phyloP scores from a whole-genome alignment of 2,888 invertebrate genomes.

The Gonocerus acuteangulatus region DNA sequence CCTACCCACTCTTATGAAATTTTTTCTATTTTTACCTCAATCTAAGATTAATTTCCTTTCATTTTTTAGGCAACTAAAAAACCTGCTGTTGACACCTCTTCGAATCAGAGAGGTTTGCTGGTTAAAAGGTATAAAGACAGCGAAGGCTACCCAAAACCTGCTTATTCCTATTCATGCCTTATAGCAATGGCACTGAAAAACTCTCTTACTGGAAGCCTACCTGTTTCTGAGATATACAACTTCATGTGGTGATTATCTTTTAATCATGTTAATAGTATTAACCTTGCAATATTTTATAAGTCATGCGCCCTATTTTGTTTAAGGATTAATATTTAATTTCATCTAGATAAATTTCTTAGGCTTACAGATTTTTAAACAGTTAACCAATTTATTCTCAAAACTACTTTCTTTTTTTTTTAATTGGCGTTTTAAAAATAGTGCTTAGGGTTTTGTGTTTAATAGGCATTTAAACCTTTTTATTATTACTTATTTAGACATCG shows the following conservation, averaged over 20 bases:
- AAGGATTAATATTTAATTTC: too few species aligned
- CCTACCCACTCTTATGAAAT: too few species aligned
- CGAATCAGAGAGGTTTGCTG: conserved; percentile 12
- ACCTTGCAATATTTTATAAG: neutral
- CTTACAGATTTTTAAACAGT: neutral
- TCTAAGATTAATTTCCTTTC: too few species aligned
- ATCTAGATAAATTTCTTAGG: neutral
- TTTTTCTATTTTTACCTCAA: too few species aligned
- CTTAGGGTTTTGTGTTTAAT: too few species aligned
- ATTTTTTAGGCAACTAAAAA: conserved; percentile 10
- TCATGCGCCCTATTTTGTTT: too few species aligned
- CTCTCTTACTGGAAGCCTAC: conserved; percentile 85
- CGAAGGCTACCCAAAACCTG: conserved; percentile 76
- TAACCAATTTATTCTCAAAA: too few species aligned
- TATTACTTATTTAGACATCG: too few species aligned
- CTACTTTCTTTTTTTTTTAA: too few species aligned
- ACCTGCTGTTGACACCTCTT: neutral
- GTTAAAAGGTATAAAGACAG: conserved; percentile 12
- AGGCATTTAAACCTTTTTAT: too few species aligned
- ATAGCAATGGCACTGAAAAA: conserved; percentile 98
- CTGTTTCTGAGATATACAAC: conserved; percentile 96
- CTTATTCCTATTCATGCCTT: conserved; percentile 94
- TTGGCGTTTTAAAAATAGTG: too few species aligned
- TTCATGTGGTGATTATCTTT: conserved; percentile 81
- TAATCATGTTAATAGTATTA: neutral